phyloP scores from a whole-genome alignment of 1,140 invertebrate genomes.

The Drosophila erecta region DNA sequence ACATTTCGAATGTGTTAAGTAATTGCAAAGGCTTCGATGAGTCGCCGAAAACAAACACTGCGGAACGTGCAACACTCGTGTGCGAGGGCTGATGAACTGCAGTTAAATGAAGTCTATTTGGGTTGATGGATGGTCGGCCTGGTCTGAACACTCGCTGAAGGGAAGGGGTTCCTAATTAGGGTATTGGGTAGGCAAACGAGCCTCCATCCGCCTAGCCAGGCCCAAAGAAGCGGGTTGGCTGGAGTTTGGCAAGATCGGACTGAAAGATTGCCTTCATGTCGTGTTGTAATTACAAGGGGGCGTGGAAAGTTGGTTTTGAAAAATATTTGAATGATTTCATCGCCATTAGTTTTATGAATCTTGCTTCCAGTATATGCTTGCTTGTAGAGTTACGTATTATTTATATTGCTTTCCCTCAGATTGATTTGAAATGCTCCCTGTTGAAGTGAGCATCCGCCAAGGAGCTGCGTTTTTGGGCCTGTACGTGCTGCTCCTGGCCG shows the following conservation, averaged over 20 bases:
- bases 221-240: constrained; percentile 10
- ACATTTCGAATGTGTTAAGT: constrained; percentile 42
- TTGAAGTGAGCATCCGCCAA: constrained; percentile 1
- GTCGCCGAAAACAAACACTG: constrained; percentile 25
- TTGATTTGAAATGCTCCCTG: neutral
- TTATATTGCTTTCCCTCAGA: neutral
- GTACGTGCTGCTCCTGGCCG: constrained; percentile 18
- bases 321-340: neutral
- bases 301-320: neutral
- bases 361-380: no score
- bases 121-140: constrained; percentile 35
- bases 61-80: neutral
- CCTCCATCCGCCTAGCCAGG: neutral
- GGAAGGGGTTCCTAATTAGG: constrained; percentile 41
- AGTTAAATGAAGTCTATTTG: constrained; percentile 48
- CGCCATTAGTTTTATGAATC: no score
- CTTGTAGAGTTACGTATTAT: no score
- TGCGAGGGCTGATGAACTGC: constrained; percentile 21
- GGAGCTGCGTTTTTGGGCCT: constrained; percentile 15
- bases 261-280: neutral
- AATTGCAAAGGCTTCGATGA: constrained; percentile 53
- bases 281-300: neutral
- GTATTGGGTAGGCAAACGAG: constrained; percentile 3
- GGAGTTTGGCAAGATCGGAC: constrained; percentile 18
- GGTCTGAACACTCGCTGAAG: constrained; percentile 9